Evolutionary conservation across 2,113 vertebrate genomes (phyloP).

Genomic region (Pangasianodon gigas): DNA sequence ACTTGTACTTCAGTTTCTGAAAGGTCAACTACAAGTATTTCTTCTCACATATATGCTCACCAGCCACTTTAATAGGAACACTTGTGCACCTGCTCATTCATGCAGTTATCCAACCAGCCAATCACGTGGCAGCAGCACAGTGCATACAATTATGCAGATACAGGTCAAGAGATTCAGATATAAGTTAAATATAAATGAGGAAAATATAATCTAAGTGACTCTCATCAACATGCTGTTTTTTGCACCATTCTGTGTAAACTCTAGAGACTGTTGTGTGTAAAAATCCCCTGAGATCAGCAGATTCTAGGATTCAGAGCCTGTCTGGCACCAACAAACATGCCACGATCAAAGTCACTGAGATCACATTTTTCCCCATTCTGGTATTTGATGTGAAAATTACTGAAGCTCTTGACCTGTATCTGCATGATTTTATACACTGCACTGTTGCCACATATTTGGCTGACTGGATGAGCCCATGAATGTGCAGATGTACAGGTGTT

Average conservation of each 20-base stretch:
- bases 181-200: background rate
- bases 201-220: background rate
- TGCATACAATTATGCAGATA: background rate
- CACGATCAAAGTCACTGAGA: background rate
- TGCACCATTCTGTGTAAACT: background rate
- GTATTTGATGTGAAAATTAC: background rate
- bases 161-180: background rate
- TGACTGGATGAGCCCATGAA: background rate
- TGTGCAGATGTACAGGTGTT: background rate
- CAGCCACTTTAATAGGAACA: background rate
- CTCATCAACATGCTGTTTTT: background rate
- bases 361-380: background rate
- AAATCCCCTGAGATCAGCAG: background rate
- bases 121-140: background rate
- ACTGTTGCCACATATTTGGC: background rate
- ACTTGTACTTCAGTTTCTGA: background rate
- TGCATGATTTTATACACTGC: background rate
- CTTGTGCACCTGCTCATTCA: background rate
- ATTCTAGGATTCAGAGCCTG: background rate
- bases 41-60: background rate
- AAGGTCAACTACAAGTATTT: background rate
- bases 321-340: background rate
- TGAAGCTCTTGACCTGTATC: background rate
- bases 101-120: background rate
- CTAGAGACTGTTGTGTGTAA: background rate